phyloP scores from a whole-genome alignment of 1,140 invertebrate species.

The Stratiolaelaps scimitus region DNA sequence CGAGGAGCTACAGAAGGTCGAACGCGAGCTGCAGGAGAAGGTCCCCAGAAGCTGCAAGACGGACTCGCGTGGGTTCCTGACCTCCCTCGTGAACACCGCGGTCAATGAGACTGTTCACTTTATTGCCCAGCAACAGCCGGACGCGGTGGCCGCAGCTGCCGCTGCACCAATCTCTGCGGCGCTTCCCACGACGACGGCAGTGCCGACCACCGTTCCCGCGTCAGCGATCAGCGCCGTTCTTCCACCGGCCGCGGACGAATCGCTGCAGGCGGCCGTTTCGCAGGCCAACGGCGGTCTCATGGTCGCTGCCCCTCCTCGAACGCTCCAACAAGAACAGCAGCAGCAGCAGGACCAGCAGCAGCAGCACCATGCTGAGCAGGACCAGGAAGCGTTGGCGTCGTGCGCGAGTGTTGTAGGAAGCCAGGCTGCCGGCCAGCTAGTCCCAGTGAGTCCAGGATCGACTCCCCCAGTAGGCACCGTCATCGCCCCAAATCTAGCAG shows the following conservation, averaged over 20 bases:
- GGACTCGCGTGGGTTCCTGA: slow-evolving; percentile 31
- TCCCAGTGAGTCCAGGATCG: neutral
- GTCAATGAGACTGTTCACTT: slow-evolving; percentile 34
- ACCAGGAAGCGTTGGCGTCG: neutral
- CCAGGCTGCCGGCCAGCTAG: neutral
- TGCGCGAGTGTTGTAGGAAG: neutral
- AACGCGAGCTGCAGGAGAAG: slow-evolving; percentile 58
- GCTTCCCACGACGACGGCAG: slow-evolving; percentile 29
- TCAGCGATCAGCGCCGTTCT: slow-evolving; percentile 30
- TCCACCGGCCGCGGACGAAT: slow-evolving; percentile 28
- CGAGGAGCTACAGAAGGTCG: slow-evolving; percentile 62
- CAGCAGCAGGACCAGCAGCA: slow-evolving; percentile 26
- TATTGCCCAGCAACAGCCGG: slow-evolving; percentile 31
- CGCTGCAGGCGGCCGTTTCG: neutral
- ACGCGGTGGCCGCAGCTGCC: slow-evolving; percentile 42
- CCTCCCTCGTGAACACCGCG: slow-evolving; percentile 38
- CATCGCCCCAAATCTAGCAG: slow-evolving; percentile 12
- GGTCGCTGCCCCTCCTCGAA: slow-evolving; percentile 30
- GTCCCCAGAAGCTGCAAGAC: slow-evolving; percentile 40
- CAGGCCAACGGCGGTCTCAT: slow-evolving; percentile 9
- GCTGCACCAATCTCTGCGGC: slow-evolving; percentile 34
- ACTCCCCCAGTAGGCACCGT: neutral
- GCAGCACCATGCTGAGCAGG: slow-evolving; percentile 12
- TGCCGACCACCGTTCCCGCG: slow-evolving; percentile 1
- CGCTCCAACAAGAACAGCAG: slow-evolving; percentile 29